Evolutionary conservation across 2,113 vertebrate species (phyloP).

Genomic region (Platysternon megacephalum): DNA sequence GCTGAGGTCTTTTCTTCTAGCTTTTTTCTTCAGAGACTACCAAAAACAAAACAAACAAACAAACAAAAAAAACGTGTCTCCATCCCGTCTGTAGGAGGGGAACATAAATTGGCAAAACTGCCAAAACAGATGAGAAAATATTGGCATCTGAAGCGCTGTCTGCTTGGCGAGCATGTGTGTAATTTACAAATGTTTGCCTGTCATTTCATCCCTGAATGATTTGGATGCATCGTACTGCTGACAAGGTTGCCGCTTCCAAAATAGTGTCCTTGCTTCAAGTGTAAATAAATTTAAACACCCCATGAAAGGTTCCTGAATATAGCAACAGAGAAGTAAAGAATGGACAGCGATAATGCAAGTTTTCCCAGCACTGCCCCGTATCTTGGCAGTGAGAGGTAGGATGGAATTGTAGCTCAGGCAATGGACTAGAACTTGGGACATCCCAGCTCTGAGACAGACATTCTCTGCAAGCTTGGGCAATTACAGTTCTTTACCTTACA

Average conservation of each 20-base stretch:
- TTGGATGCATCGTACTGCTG: neutral
- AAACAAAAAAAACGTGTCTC: neutral
- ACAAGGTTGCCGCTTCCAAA: neutral
- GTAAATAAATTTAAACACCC: neutral
- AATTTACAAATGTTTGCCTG: slow-evolving; percentile 66
- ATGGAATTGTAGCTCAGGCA: neutral
- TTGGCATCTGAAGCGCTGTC: slow-evolving; percentile 51
- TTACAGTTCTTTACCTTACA: neutral
- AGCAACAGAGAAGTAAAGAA: neutral
- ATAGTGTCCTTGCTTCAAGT: accelerated
- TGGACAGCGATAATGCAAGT: neutral
- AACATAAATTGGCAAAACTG: slow-evolving; percentile 28
- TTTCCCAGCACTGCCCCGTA: neutral
- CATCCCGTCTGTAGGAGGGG: neutral
- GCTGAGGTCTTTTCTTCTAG: accelerated
- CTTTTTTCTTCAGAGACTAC: slow-evolving; percentile 7
- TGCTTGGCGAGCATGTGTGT: slow-evolving; percentile 17
- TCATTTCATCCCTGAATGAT: slow-evolving; percentile 41
- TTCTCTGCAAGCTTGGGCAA: neutral
- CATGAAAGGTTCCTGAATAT: neutral
- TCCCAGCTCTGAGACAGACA: neutral
- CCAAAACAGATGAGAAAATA: slow-evolving; percentile 49
- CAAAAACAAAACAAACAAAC: neutral
- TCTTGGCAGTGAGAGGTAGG: neutral
- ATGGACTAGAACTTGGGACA: neutral